A percentile compares a stretch with the other conserved stretches of the same genome.
Conservation (phyloP, 2,113 vertebrate genomes). For the Psittacula cyanocephala region DNA sequence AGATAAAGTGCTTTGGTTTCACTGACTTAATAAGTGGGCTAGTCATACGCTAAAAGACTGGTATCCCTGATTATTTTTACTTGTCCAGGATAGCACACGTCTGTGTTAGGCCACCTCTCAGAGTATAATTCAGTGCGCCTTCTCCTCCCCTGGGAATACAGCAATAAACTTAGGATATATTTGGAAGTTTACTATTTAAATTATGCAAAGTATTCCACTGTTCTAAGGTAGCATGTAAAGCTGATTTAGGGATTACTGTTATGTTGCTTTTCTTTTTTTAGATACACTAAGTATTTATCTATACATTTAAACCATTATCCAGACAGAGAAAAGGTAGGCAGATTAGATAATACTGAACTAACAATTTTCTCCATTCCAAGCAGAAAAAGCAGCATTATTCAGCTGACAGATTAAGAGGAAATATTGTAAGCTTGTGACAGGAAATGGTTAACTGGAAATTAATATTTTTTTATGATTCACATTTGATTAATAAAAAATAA, state of each 20-base stretch:
- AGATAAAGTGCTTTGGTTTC: constrained; percentile 47
- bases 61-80: background rate
- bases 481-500: background rate
- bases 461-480: background rate
- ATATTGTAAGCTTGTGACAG: background rate
- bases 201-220: background rate
- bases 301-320: constrained; percentile 30
- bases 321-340: constrained; percentile 14
- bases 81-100: background rate
- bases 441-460: background rate
- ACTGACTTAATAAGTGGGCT: constrained; percentile 28
- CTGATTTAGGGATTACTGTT: constrained; percentile 56
- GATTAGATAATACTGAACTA: background rate
- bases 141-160: background rate
- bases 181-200: background rate
- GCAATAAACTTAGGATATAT: background rate
- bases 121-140: background rate
- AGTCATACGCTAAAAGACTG: background rate
- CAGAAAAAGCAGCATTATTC: background rate
- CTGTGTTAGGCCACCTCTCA: background rate
- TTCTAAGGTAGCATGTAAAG: constrained; percentile 26
- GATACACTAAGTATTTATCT: constrained; percentile 27
- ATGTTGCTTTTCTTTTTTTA: constrained; percentile 37
- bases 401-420: background rate
- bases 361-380: background rate